Percentiles rank a stretch among this genome's conserved stretches.
Conservation (phyloP, 2,797 vertebrate species). For the Falco rusticolus region DNA sequence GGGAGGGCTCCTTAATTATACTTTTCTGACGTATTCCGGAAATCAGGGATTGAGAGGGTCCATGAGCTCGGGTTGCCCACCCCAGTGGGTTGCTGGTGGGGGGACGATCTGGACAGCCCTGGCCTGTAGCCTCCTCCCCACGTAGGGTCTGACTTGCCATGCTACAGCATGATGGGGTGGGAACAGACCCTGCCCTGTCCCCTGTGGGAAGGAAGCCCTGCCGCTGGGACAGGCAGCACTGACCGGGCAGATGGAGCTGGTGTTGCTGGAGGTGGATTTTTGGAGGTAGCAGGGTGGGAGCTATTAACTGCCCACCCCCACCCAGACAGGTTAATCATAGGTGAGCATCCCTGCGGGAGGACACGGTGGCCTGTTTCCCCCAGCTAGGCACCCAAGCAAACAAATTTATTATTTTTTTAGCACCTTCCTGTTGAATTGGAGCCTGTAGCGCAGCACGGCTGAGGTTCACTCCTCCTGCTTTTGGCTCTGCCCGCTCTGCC, state of each 20-base stretch:
- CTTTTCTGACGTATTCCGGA: slow-evolving; percentile 30
- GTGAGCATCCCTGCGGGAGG: not conserved
- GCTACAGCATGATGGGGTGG: accelerated
- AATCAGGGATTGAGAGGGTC: not conserved
- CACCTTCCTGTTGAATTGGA: not conserved
- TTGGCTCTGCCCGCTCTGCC: not conserved
- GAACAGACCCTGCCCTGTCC: not conserved
- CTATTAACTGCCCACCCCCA: accelerated
- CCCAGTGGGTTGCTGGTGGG: accelerated
- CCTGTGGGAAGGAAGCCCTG: not conserved
- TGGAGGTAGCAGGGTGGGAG: not conserved
- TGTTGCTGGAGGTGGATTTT: not conserved
- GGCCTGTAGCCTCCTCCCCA: accelerated
- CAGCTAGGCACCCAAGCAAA: not conserved
- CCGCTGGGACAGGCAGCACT: accelerated
- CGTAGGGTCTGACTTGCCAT: accelerated
- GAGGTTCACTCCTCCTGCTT: not conserved
- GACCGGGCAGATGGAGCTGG: accelerated
- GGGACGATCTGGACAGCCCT: not conserved
- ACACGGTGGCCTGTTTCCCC: accelerated
- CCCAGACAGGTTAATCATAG: not conserved
- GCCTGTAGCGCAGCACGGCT: accelerated
- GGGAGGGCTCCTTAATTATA: slow-evolving; percentile 58
- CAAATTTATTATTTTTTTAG: accelerated
- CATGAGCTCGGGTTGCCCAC: not conserved